Base-by-base conservation (phyloP, 2,888 invertebrate genomes). In the Diabrotica balteata region DNA sequence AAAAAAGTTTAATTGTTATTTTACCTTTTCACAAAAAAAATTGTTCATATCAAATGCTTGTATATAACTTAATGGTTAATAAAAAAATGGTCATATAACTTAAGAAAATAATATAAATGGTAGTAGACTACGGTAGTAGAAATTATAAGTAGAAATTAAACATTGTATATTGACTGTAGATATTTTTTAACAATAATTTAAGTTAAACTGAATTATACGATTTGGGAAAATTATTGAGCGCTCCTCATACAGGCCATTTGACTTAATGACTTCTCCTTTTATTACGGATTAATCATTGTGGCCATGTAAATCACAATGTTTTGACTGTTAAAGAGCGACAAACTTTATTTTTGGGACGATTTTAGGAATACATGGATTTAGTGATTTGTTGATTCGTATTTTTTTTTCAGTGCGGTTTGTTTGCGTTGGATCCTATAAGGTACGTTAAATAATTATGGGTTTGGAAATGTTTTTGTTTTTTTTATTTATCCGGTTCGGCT, bases 221-320 rank as follows among this genome's bases (percentile, higher is more conserved):
- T 17, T 17, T 17, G 17, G 17, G 17, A 32, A 32, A 54, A 42
- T 42, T 54, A 42, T 47, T 22, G 45, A 10, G 2, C 10, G 46
- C 17, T 10, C 49, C 59, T 50, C 42, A 42, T 59, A 59, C 44
- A 50, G 3, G 1, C 8, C 10, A 49, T 47, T 9, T 58, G 11
- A 8, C 22, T 32, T 59, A 22, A 47, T 47, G 45, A 22, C 49
- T 50, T 10, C 46, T 60, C 17, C 51, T 51, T 44, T 61, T 32
- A 32, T 45, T 61, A 57, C 46, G 52, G 22, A 61, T 61, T 52
- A 61, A 52, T 61, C 45, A 45, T 53, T 45, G 52, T n/a, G 52
- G 45, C 32, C 43, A 52, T 53, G 61, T 61, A 52, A 61, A 61
- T 61, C 53, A 61, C 61, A 61, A 53, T 61, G 61, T 61, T 61